Conservation (phyloP, 1,140 invertebrate genomes). For the Diorhabda sublineata region DNA sequence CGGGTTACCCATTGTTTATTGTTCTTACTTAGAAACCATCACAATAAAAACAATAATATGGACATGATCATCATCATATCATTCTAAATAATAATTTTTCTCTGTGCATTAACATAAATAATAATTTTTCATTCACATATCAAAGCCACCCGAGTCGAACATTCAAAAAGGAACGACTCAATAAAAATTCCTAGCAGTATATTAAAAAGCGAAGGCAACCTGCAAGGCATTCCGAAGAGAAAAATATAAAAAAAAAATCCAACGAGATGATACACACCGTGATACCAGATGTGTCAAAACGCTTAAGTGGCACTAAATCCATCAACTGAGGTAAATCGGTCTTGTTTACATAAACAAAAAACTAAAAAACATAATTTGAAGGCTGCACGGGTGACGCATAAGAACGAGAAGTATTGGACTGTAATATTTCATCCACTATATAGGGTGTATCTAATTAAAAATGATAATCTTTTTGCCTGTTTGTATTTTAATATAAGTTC, state of each 20-base stretch:
- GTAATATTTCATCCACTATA: too few relatives aligned
- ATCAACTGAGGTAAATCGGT: slow-evolving; percentile 7
- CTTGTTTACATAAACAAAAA: slow-evolving; percentile 10
- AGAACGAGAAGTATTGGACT: too few relatives aligned
- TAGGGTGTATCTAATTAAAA: too few relatives aligned
- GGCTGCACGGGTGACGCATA: not conserved
- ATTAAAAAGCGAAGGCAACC: slow-evolving; percentile 4
- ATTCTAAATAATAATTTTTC: too few relatives aligned
- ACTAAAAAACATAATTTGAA: not conserved
- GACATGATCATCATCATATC: too few relatives aligned
- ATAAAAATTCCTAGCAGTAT: slow-evolving; percentile 10
- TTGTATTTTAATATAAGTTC: too few relatives aligned
- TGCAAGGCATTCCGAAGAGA: not conserved
- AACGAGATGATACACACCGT: slow-evolving; percentile 4
- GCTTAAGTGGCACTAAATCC: slow-evolving; percentile 12
- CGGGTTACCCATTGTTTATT: too few relatives aligned
- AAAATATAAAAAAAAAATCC: not conserved
- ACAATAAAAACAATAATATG: too few relatives aligned
- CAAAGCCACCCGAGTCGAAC: not conserved
- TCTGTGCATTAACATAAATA: not conserved
- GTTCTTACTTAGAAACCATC: too few relatives aligned
- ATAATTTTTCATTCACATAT: not conserved
- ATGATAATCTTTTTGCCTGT: too few relatives aligned
- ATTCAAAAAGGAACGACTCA: not conserved
- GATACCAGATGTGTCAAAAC: slow-evolving; percentile 17